Conservation (phyloP, 2,888 invertebrate genomes). For the Copidosoma aretas region DNA sequence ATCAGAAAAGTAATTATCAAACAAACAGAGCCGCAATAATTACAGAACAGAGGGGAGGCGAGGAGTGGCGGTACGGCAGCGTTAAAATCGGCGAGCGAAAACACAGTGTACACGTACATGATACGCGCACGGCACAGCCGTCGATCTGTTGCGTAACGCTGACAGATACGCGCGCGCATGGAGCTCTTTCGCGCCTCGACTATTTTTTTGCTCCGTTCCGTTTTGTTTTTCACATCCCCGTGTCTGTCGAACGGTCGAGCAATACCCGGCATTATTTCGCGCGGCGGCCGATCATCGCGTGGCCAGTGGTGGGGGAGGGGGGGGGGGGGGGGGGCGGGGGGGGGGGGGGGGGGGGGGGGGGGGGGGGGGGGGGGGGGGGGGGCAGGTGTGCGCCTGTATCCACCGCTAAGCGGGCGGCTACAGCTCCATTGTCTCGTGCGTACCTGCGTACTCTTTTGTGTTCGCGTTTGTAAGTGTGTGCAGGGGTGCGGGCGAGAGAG, state of each 20-base stretch:
- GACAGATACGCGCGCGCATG: too few species aligned
- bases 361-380: too few species aligned
- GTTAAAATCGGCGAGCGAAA: background rate
- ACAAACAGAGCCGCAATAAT: background rate
- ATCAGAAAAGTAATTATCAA: too few species aligned
- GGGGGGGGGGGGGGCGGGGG: too few species aligned
- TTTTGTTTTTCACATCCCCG: constrained; percentile 23
- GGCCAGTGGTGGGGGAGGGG: too few species aligned
- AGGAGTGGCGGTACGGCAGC: background rate
- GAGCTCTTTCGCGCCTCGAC: too few species aligned
- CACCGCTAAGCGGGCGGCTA: constrained; percentile 23
- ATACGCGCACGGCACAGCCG: background rate
- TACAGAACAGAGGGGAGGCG: background rate
- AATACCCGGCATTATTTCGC: too few species aligned
- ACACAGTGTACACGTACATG: background rate
- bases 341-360: too few species aligned
- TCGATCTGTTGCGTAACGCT: constrained; percentile 9
- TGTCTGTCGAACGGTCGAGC: constrained; percentile 33
- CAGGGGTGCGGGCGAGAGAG: too few species aligned
- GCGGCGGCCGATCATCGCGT: too few species aligned
- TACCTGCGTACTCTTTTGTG: constrained; percentile 1
- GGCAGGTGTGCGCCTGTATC: too few species aligned
- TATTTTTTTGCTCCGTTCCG: too few species aligned
- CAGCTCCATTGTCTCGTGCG: constrained; percentile 29
- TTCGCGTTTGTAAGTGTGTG: background rate